phyloP scores from a whole-genome alignment of 2,797 vertebrate genomes.

The Clarias fuscus region DNA sequence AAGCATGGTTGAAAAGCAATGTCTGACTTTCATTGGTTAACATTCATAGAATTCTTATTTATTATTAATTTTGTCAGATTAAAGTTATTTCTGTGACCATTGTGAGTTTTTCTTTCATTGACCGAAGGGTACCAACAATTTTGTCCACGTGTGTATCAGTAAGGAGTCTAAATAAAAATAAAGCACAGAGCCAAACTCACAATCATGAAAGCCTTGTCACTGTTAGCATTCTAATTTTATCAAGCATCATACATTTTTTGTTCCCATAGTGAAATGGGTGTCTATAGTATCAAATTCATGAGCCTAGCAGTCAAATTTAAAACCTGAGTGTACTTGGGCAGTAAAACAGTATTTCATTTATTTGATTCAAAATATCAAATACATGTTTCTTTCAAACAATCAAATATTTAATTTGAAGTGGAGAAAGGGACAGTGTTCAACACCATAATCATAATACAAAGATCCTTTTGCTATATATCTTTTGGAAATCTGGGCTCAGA shows the following conservation, averaged over 20 bases:
- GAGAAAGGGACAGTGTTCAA: background rate
- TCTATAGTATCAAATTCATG: background rate
- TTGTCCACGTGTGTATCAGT: too few species aligned
- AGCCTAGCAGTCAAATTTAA: background rate
- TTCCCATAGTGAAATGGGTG: background rate
- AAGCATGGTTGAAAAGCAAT: too few species aligned
- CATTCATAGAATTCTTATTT: too few species aligned
- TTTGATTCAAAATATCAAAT: background rate
- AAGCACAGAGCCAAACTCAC: background rate
- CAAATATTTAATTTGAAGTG: background rate
- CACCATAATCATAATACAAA: background rate
- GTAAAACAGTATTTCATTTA: background rate
- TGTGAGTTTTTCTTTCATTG: too few species aligned
- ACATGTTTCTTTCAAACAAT: background rate
- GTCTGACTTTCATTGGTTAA: too few species aligned
- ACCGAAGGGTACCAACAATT: too few species aligned
- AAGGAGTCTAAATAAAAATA: background rate
- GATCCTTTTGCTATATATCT: background rate
- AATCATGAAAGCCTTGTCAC: background rate
- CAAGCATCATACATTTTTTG: background rate
- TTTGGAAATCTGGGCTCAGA: background rate
- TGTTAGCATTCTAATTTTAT: background rate
- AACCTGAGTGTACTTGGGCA: background rate
- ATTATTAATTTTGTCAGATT: too few species aligned
- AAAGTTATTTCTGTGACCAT: too few species aligned